phyloP scores from a whole-genome alignment of 2,113 vertebrate species.

The Phocoena phocoena region DNA sequence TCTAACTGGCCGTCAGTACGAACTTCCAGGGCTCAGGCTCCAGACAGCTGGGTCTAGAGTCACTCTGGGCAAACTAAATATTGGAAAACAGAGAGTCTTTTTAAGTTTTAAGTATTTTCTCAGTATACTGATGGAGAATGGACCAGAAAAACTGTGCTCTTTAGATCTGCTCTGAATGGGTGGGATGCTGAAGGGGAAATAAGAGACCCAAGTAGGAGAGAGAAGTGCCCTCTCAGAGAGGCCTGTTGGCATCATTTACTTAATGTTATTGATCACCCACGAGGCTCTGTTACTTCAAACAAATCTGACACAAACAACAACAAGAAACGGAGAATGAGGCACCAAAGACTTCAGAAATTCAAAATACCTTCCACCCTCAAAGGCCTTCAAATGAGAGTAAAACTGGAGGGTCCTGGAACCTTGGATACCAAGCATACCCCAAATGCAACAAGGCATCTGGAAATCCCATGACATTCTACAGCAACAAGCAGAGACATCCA shows the following conservation, averaged over 20 bases:
- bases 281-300: slow-evolving; percentile 22
- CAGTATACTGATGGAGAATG: background rate
- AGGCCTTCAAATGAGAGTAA: slow-evolving; percentile 31
- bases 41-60: background rate
- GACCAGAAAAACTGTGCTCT: background rate
- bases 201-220: background rate
- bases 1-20: background rate
- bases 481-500: background rate
- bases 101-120: background rate
- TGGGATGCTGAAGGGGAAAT: background rate
- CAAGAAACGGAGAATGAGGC: background rate
- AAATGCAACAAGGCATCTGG: background rate
- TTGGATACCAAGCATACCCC: background rate
- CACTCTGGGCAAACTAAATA: background rate
- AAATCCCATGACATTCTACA: slow-evolving; percentile 16
- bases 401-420: background rate
- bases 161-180: background rate
- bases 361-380: slow-evolving; percentile 1
- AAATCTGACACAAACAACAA: background rate
- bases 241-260: background rate
- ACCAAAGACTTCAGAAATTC: slow-evolving; percentile 19
- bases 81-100: background rate
- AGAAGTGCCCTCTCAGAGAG: background rate
- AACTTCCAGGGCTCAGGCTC: background rate
- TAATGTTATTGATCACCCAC: slow-evolving; percentile 21